These are phyloP conservation scores for Toxotes chatareus DNA, from an alignment of 2,113 vertebrate genomes.

Conservation along the genomic window DNA sequence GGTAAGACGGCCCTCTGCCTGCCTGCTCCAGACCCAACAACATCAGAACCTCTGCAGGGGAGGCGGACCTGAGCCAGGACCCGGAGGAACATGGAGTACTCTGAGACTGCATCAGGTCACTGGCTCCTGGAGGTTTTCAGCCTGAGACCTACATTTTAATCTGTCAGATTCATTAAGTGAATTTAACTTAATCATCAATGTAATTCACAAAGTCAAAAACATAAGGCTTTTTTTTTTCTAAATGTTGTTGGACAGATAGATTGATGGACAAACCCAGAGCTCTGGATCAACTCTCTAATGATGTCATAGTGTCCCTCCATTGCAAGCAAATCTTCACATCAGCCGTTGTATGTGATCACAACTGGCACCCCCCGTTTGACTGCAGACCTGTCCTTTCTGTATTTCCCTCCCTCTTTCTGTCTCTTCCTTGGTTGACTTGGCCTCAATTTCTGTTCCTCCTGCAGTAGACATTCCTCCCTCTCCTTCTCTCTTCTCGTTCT, in stretches of 20 bases:
- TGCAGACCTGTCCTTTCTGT: not conserved
- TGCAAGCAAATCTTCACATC: not conserved
- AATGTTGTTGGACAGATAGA: not conserved
- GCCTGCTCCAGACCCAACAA: conserved; percentile 72
- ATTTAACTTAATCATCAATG: conserved; percentile 43
- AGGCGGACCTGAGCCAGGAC: conserved; percentile 65
- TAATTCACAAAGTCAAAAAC: conserved; percentile 21
- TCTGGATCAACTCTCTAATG: not conserved
- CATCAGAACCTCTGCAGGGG: conserved; percentile 70
- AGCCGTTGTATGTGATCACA: not conserved
- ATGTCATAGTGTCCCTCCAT: not conserved
- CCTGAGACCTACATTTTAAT: conserved; percentile 32
- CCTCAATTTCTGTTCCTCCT: conserved; percentile 86
- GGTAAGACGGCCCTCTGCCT: conserved; percentile 62
- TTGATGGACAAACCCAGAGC: not conserved
- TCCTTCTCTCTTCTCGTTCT: conserved; percentile 18
- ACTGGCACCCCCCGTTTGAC: not conserved
- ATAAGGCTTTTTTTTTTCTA: not conserved
- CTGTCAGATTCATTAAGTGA: conserved; percentile 41
- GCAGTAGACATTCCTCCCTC: conserved; percentile 91
- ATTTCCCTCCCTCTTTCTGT: conserved; percentile 2
- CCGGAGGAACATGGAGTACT: conserved; percentile 60
- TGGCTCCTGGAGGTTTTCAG: conserved; percentile 46
- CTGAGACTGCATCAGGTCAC: conserved; percentile 54
- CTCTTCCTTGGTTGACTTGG: conserved; percentile 77